Evolutionary conservation across 2,797 vertebrate genomes (phyloP).

Genomic region (Meda fulgida): DNA sequence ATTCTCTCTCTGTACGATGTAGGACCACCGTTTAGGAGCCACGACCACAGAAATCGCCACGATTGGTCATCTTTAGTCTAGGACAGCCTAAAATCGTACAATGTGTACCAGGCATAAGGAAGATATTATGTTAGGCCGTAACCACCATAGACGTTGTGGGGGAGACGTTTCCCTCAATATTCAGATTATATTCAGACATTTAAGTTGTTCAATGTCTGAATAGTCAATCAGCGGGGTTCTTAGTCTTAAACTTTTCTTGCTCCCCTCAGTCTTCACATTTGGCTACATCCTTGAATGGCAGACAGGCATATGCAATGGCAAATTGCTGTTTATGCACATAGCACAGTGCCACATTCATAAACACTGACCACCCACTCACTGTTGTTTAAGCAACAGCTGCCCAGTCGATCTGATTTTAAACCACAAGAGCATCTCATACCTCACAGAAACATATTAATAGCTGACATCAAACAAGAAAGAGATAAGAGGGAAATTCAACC

Average conservation of each 20-base stretch:
- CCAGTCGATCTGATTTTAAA: constrained; percentile 44
- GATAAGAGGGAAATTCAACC: constrained; percentile 49
- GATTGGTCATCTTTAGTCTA: too few relatives aligned
- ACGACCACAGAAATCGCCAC: too few relatives aligned
- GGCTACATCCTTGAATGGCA: not conserved
- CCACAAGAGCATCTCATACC: constrained; percentile 45
- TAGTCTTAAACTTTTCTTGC: not conserved
- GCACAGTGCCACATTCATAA: constrained; percentile 26
- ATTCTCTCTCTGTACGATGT: too few relatives aligned
- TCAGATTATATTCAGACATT: not conserved
- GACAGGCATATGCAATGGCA: constrained; percentile 24
- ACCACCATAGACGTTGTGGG: not conserved
- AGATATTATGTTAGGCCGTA: not conserved
- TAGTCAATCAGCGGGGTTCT: not conserved
- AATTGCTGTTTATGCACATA: constrained; percentile 40
- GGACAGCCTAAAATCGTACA: too few relatives aligned
- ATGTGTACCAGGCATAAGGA: not conserved
- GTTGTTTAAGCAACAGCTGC: constrained; percentile 55
- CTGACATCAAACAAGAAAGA: constrained; percentile 40
- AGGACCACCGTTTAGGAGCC: too few relatives aligned
- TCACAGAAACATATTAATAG: constrained; percentile 54
- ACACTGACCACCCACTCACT: constrained; percentile 53
- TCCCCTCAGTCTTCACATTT: constrained; percentile 1
- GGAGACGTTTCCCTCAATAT: not conserved
- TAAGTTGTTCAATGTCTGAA: not conserved